These are phyloP conservation scores for Dasyornis broadbenti DNA, from an alignment of 2,113 vertebrate genomes.

Conservation along the genomic window DNA sequence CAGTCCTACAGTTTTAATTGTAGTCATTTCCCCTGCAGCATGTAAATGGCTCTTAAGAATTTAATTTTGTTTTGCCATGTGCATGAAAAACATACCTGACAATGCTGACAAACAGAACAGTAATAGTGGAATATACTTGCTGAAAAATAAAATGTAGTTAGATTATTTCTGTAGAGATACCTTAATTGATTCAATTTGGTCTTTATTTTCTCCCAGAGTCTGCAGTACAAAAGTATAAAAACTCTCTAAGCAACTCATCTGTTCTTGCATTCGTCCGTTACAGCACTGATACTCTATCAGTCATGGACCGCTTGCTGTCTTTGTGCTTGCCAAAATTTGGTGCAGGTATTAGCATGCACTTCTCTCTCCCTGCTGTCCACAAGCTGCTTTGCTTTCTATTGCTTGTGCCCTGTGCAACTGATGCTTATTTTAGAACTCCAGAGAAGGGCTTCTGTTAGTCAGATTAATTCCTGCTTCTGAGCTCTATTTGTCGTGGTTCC, in stretches of 20 bases:
- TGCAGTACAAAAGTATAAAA: neutral
- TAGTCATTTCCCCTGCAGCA: neutral
- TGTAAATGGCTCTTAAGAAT: neutral
- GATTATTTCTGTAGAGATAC: neutral
- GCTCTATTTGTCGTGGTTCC: neutral
- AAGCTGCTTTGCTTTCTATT: neutral
- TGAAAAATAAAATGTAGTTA: neutral
- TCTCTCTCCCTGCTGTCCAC: neutral
- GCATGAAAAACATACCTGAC: neutral
- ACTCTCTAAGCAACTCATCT: neutral
- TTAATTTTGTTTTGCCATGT: neutral
- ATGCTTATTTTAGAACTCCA: neutral
- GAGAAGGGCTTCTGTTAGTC: constrained; percentile 10
- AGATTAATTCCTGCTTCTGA: neutral
- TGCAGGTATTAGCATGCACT: neutral
- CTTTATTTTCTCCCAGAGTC: neutral
- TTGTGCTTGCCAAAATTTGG: neutral
- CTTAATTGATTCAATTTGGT: neutral
- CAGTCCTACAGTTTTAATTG: neutral
- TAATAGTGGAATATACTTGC: neutral
- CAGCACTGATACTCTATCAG: neutral
- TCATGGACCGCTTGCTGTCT: neutral
- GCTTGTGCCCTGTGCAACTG: constrained; percentile 7
- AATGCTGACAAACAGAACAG: neutral
- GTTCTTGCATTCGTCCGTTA: neutral